Evolutionary conservation across 2,797 vertebrate species (phyloP), one percentile per base, ranked within the genome.

Genomic region (Anolis apletophallus): DNA sequence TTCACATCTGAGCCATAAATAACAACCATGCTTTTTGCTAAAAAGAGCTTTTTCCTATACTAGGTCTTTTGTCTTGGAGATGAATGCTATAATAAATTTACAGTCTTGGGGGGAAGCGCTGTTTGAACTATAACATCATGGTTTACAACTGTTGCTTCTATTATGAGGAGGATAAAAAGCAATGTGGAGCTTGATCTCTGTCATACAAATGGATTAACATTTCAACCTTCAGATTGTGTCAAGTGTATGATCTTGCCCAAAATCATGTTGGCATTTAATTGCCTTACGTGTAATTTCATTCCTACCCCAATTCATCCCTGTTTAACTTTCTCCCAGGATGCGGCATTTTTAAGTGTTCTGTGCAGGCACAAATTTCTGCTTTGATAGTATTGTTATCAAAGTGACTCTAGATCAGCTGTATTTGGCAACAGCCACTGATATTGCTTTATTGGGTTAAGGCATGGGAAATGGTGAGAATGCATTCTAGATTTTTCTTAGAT

Each of bases 1-100:
- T 97, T 97, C 95, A 96, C 97, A 97, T 97, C 96, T 96, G 95
- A 97, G 97, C 96, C 96, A 97, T 97, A 97, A 97, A 97, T 97
- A 97, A 97, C 96, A 97, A 94, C 95, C 95, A 95, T 95, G 96
- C 95, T 96, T 97, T 97, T 96, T 97, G 96, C 94, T 96, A 96
- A 96, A 97, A 96, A 97, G 96, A 96, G 95, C 96, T 96, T 97
- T 96, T 97, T 91, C 94, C 93, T 98, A 96, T 96, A 98, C 97
- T 95, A 97, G 91, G 96, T 96, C 96, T 96, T 97, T 97, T 97
- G 97, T 97, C 97, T 97, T 96, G 91, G 95, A 97, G 96, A 97
- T 97, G 96, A 97, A 97, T 97, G 96, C 96, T 97, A 95, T 96
- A 97, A 97, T 97, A 97, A 97, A 97, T 97, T 97, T 97, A 95